Base-by-base conservation (phyloP, 2,113 vertebrate genomes). In the Perca flavescens region DNA sequence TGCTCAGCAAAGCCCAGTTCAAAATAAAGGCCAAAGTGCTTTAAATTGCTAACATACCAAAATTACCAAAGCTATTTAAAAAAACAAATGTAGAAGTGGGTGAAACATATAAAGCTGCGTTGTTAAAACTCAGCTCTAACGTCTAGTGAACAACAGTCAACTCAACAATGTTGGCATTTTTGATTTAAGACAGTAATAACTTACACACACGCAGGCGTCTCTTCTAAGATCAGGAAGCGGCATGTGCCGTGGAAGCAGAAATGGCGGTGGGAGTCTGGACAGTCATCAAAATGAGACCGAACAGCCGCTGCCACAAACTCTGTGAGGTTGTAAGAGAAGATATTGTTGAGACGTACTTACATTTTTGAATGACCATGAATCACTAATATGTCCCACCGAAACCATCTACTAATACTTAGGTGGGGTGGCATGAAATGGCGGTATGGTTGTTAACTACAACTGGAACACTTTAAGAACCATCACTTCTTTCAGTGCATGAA, bases 171-270 rank as follows among this genome's bases (percentile, higher is more conserved):
- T 53, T 63, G 22, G 9, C 7, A 56, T 21, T 68, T 77, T 43
- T n/a, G 19, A 12, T 63, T 22, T 43, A 15, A 25, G 67, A 77
- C 34, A 56, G 34, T 1, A 12, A 13, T 13, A 21, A 94, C 97
- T 97, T 95, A 98, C 97, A 97, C 92, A 87, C 97, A 98, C 0
- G 96, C 95, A 40, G 96, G 96, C 2, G 95, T 94, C 53, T 96
- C 96, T 69, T 97, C 97, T 82, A 96, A 89, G 34, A 97, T 96
- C 89, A 98, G 86, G 93, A 97, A 98, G 85, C 96, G 96, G 81
- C 97, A 98, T 9, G 96, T 97, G 56, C 97, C 97, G 21, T 98
- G 96, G 88, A 98, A 97, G 89, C 97, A 98, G 93, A 96, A 97
- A 53, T 97, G 94, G 14, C 78, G 95, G 81, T 98, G 97, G 12